Evolutionary conservation across 2,113 vertebrate species (phyloP), one percentile per base, ranked within the genome.

Genomic region (Leptocoma aspasia): DNA sequence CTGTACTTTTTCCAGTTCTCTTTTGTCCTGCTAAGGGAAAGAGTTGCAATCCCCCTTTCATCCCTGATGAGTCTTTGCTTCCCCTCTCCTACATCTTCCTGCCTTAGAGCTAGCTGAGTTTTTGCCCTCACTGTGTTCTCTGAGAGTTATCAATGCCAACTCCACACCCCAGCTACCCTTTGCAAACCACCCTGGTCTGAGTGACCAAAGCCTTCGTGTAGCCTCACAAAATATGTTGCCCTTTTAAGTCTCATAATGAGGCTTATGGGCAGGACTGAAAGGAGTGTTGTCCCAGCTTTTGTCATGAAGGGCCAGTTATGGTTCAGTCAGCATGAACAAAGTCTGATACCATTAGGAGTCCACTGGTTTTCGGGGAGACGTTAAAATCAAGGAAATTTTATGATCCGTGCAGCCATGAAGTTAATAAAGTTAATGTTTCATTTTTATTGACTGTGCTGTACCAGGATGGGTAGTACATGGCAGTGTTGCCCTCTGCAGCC

Each of bases 401-500:
- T n/a, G 57, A 68, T 57, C 56, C 23, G 2, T 61, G 65, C 54
- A 82, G 33, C 39, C 22, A 26, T 7, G 37, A 82, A 31, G 45
- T 90, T 87, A 77, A 75, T 79, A 15, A 73, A 92, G 71, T 77
- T 69, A 52, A 79, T 76, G 28, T 61, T 87, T 92, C n/a, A 9
- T 64, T 84, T 71, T 35, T 37, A 23, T 19, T 52, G 80, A 44
- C 47, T 42, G 39, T 49, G 42, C n/a, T 57, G 47, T 37, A 9
- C 13, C 18, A 31, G 49, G 45, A 50, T 28, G 66, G 45, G 57
- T 50, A 15, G 66, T 24, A 39, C n/a, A n/a, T 60, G 83, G 68
- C 97, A 95, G 96, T 86, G 97, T 97, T 98, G 98, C 98, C 98
- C 97, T 98, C 98, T 98, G 69, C 97, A 97, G 97, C 89, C 82